Percentiles rank a stretch among this genome's conserved stretches.
Evolutionary conservation across 2,888 invertebrate species (phyloP).

Genomic region (Gnatocerus cornutus): DNA sequence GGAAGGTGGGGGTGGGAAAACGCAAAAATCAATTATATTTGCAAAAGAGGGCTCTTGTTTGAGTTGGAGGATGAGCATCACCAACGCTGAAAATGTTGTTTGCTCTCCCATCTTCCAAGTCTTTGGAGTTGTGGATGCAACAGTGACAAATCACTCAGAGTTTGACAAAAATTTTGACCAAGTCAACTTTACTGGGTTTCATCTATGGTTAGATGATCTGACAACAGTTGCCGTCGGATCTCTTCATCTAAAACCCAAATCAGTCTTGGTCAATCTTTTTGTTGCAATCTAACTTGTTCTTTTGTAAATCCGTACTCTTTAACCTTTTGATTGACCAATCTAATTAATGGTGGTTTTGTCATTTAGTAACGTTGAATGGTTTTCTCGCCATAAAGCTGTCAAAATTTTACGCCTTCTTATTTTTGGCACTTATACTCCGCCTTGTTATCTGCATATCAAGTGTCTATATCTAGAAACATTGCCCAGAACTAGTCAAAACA

Average conservation of each 20-base stretch:
- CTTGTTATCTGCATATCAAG: background rate
- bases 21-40: background rate
- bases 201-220: background rate
- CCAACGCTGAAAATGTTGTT: too few species aligned
- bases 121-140: too few species aligned
- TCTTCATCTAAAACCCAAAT: background rate
- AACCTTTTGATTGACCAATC: slow-evolving; percentile 2
- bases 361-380: background rate
- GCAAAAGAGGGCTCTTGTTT: too few species aligned
- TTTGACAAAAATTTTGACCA: too few species aligned
- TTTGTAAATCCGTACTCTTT: background rate
- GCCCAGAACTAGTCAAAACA: too few species aligned
- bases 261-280: background rate
- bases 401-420: slow-evolving; percentile 1
- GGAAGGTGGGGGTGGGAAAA: background rate
- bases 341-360: background rate
- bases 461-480: background rate
- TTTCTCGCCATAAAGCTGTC: slow-evolving; percentile 5
- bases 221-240: slow-evolving; percentile 6
- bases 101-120: too few species aligned
- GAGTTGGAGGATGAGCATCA: too few species aligned
- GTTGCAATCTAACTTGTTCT: background rate
- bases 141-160: too few species aligned
- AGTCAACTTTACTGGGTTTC: too few species aligned
- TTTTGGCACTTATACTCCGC: background rate